phyloP scores from a whole-genome alignment of 2,113 vertebrate species.

The Sphyrna mokarran region DNA sequence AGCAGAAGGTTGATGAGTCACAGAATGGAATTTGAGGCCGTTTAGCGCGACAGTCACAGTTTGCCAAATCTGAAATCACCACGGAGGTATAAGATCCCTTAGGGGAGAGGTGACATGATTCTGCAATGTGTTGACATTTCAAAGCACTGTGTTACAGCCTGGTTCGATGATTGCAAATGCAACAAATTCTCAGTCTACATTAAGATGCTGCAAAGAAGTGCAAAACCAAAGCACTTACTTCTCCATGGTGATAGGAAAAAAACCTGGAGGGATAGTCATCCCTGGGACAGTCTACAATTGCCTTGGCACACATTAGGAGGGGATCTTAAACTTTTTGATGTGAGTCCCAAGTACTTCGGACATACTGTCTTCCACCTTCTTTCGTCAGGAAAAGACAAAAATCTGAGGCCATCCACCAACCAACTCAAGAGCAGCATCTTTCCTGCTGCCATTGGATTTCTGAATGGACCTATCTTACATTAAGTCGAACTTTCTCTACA shows the following conservation, averaged over 20 bases:
- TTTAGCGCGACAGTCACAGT: not conserved
- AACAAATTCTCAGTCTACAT: not conserved
- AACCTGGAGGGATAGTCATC: not conserved
- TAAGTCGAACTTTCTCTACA: too few species aligned
- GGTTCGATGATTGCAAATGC: not conserved
- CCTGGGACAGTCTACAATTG: not conserved
- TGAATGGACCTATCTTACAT: too few species aligned
- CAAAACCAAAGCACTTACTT: not conserved
- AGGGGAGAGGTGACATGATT: not conserved
- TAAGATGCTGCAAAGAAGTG: not conserved
- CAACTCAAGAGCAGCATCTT: too few species aligned
- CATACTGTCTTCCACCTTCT: too few species aligned
- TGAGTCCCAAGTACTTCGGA: too few species aligned
- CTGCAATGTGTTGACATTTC: constrained; percentile 3
- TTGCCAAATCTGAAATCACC: not conserved
- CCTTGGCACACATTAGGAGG: not conserved
- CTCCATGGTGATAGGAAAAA: not conserved
- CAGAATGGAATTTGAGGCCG: not conserved
- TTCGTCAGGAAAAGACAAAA: too few species aligned
- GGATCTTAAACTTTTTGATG: not conserved
- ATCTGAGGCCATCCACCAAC: too few species aligned
- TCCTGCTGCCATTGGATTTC: too few species aligned
- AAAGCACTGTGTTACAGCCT: not conserved
- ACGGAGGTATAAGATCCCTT: not conserved
- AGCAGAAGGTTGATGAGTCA: not conserved